These are phyloP conservation scores for Glossophaga mutica DNA, from an alignment of 2,797 vertebrate species.

Conservation along the genomic window DNA sequence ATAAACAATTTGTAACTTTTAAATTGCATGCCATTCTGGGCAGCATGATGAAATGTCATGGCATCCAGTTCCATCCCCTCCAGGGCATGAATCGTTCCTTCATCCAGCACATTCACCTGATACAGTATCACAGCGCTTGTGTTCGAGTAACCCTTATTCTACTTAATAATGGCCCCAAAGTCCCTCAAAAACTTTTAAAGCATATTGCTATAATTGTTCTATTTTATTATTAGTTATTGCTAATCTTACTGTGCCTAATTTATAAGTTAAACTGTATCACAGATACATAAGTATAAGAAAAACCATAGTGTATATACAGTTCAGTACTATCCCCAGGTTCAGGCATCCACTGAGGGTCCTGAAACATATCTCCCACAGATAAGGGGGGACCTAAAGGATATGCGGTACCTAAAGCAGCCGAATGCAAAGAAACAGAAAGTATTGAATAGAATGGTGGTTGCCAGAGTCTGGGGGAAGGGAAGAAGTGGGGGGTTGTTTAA, in stretches of 20 bases:
- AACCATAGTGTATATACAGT: neutral
- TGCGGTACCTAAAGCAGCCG: neutral
- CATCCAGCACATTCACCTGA: neutral
- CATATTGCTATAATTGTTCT: neutral
- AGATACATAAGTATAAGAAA: neutral
- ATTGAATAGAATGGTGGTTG: neutral
- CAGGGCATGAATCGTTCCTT: neutral
- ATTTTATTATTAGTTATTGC: neutral
- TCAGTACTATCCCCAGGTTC: neutral
- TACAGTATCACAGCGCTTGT: neutral
- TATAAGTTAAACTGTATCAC: neutral
- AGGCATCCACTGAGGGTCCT: neutral
- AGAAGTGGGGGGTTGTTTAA: neutral
- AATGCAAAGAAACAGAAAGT: neutral
- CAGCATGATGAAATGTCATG: neutral
- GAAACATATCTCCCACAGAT: neutral
- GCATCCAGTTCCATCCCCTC: too few species aligned
- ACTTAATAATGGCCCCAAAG: neutral
- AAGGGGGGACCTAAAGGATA: neutral
- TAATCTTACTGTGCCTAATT: neutral
- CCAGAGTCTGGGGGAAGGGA: neutral
- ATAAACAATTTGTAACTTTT: neutral
- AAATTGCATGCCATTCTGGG: neutral
- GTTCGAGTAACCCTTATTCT: neutral
- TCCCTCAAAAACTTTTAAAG: neutral